Base-by-base conservation (phyloP, 2,797 vertebrate species). In the Masticophis lateralis region DNA sequence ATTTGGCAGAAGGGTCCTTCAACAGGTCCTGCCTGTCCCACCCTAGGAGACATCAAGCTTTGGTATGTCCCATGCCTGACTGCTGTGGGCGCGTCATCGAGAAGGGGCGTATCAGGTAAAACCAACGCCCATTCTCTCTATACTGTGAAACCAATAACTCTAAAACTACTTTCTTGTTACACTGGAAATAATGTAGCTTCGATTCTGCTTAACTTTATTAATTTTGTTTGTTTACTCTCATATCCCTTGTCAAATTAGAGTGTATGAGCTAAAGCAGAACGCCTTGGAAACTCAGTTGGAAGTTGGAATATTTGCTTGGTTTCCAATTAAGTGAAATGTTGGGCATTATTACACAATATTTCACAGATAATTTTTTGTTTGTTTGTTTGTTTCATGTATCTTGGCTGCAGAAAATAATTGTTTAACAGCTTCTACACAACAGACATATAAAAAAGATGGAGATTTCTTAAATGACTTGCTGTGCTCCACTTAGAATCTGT, bases 181-280 rank as follows among this genome's bases (percentile, higher is more conserved):
- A 94, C 93, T 94, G 88, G 63, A 94, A 94, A 95, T 92, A 53
- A 95, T 66, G 92, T 37, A 94, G 61, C 88, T 37, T 92, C 56
- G 91, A 94, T 94, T 96, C 95, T 94, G 92, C 90, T 95, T 94
- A 92, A 79, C 61, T 91, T 94, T 95, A 86, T 90, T 96, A 95
- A 95, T 92, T 96, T 90, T 83, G 93, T 32, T 90, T 86, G 94
- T 87, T 8, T 22, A 93, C 79, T 37, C 47, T 92, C 47, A 55
- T 94, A 92, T 95, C 11, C 0, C 94, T 94, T 94, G 51, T 95
- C 94, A 94, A 92, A 94, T 96, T 95, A 95, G 96, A 94, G 86
- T 69, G 20, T 8, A 69, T 51, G 9, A 57, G 95, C 92, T 95
- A 91, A 88, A n/a, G 60, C 12, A 11, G 79, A 91, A 18, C 93